Conservation (phyloP, 2,797 vertebrate genomes). For the Leptoclinus maculatus region DNA sequence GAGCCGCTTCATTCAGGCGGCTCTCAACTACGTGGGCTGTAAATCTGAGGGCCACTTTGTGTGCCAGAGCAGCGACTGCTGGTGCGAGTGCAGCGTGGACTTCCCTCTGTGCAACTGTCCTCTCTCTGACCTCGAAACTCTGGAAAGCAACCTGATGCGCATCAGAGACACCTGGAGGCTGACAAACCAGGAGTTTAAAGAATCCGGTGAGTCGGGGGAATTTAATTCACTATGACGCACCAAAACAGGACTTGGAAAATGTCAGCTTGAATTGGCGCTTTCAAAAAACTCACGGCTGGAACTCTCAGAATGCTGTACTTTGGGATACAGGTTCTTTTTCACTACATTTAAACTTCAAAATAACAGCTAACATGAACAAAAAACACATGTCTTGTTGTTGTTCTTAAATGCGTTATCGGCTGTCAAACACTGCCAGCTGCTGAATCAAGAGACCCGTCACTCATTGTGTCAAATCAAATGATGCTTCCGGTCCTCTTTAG, state of each 20-base stretch:
- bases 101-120: conserved; percentile 96
- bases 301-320: not conserved
- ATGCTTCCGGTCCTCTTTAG: conserved; percentile 11
- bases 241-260: conserved; percentile 47
- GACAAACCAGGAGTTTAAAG: conserved; percentile 92
- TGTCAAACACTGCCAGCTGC: conserved; percentile 37
- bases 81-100: conserved; percentile 90
- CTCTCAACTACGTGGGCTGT: conserved; percentile 94
- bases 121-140: conserved; percentile 90
- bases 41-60: conserved; percentile 95
- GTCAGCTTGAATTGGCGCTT: conserved; percentile 39
- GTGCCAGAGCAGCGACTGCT: conserved; percentile 93
- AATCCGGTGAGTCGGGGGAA: conserved; percentile 86
- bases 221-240: conserved; percentile 28
- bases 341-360: conserved; percentile 2
- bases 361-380: conserved; percentile 1
- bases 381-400: conserved; percentile 25
- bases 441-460: conserved; percentile 48
- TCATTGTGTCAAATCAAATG: conserved; percentile 49
- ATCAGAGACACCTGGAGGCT: conserved; percentile 89
- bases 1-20: conserved; percentile 92
- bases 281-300: conserved; percentile 15
- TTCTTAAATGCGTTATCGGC: conserved; percentile 35
- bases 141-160: conserved; percentile 90
- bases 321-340: not conserved